These are phyloP conservation scores for Pseudopipra pipra DNA, from an alignment of 2,113 vertebrate species.

Conservation along the genomic window DNA sequence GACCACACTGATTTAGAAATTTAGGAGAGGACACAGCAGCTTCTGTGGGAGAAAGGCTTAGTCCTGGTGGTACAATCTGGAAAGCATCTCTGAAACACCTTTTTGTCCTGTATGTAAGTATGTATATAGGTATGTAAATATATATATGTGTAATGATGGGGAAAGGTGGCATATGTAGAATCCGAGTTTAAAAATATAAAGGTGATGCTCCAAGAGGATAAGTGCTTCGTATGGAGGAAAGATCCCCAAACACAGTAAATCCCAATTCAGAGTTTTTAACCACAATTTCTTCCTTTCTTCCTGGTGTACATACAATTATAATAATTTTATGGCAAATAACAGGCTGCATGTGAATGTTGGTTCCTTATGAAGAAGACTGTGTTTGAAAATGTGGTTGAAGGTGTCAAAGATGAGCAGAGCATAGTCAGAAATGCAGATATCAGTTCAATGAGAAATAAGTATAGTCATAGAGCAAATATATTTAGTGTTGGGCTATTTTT, in stretches of 20 bases:
- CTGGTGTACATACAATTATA: rapidly evolving
- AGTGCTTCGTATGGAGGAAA: neutral
- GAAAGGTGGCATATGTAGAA: neutral
- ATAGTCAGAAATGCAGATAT: neutral
- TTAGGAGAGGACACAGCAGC: neutral
- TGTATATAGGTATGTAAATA: neutral
- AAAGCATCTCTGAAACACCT: neutral
- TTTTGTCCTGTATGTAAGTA: neutral
- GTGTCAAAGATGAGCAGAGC: neutral
- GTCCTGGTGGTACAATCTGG: neutral
- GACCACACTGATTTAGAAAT: neutral
- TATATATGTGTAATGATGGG: neutral
- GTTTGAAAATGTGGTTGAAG: neutral
- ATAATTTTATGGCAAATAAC: neutral
- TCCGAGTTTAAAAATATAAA: neutral
- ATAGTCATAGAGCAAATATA: neutral
- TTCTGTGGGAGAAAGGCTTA: neutral
- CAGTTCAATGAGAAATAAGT: neutral
- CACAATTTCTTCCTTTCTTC: neutral
- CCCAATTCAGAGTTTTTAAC: neutral
- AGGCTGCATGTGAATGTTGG: neutral
- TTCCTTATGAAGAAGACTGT: neutral
- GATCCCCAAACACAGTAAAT: neutral
- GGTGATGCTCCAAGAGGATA: neutral
- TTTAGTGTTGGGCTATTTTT: neutral